Evolutionary conservation across 2,888 invertebrate species (phyloP), one percentile per base, ranked within the genome.

Genomic region (Hypsopygia costalis): DNA sequence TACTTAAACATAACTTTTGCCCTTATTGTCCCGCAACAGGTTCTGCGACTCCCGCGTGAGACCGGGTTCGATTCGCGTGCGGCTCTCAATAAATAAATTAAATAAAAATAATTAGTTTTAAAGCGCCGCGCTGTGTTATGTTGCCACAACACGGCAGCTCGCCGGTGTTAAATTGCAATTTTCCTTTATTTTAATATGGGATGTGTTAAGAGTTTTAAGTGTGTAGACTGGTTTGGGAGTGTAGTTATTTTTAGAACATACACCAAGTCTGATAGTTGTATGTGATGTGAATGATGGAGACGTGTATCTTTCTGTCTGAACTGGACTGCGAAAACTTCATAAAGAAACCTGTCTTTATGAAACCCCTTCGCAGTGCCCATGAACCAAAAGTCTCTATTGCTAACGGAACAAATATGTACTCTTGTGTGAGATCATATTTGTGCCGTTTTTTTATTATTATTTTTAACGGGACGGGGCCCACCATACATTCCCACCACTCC

Each of bases 81-180:
- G 47, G 46, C 59, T 65, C 63, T 58, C 71, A 79, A 79, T 81
- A 83, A 81, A 83, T 72, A 81, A 79, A 81, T 81, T 75, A 78
- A 82, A 81, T 73, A 75, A 81, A 81, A 76, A 81, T 75, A 82
- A 81, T 81, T 81, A 76, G 74, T 72, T 69, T 65, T 62, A 65
- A 68, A 59, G 55, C 49, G 45, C 53, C 49, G 51, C 54, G 58
- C 63, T 25, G 33, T 27, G 70, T 70, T 71, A 70, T 73, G 73
- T 70, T 62, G 67, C 56, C 52, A 42, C 66, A 67, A 74, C 81
- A 80, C 77, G 81, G 62, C 71, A 78, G 64, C 61, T 53, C 58
- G 65, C 47, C 57, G 68, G 77, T 74, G 77, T 78, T 72, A 64
- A 61, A 68, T 76, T 78, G 77, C 77, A 70, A 64, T 66, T 68